These are phyloP conservation scores for Metellina segmentata DNA, from an alignment of 2,888 invertebrate genomes.

Conservation along the genomic window DNA sequence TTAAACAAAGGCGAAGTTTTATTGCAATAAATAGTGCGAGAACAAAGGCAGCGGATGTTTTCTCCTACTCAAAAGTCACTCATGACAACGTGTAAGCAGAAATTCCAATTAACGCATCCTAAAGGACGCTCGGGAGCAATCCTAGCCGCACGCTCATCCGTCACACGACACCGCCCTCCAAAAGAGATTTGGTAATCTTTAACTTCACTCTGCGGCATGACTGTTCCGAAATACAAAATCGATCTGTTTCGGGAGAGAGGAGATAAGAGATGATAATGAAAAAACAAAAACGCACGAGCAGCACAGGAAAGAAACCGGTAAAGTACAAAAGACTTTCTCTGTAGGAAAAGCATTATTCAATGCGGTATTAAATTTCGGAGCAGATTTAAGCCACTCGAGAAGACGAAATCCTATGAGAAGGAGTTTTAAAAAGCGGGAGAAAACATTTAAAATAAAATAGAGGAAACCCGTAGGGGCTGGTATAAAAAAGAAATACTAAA, in stretches of 20 bases:
- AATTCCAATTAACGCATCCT: no score
- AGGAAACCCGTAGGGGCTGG: background rate
- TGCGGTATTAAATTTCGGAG: constrained; percentile 52
- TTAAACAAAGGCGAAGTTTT: no score
- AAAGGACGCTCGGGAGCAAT: no score
- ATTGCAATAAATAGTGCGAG: no score
- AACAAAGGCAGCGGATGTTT: no score
- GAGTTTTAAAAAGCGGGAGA: constrained; percentile 37
- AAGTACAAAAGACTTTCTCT: constrained; percentile 18
- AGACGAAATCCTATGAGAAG: constrained; percentile 48
- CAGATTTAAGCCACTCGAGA: constrained; percentile 42
- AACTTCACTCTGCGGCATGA: background rate
- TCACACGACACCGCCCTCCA: background rate
- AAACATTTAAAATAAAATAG: constrained; percentile 54
- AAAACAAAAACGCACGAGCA: background rate
- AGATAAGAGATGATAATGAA: background rate
- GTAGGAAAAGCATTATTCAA: constrained; percentile 51
- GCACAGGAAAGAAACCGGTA: background rate
- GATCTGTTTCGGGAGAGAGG: background rate
- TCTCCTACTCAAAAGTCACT: no score
- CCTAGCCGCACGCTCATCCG: no score
- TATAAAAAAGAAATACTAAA: constrained; percentile 18
- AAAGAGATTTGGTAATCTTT: constrained; percentile 21
- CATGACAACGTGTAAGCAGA: no score
- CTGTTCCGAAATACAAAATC: background rate